Conservation (phyloP, 2,888 invertebrate genomes). For the Drosophila subsilvestris region DNA sequence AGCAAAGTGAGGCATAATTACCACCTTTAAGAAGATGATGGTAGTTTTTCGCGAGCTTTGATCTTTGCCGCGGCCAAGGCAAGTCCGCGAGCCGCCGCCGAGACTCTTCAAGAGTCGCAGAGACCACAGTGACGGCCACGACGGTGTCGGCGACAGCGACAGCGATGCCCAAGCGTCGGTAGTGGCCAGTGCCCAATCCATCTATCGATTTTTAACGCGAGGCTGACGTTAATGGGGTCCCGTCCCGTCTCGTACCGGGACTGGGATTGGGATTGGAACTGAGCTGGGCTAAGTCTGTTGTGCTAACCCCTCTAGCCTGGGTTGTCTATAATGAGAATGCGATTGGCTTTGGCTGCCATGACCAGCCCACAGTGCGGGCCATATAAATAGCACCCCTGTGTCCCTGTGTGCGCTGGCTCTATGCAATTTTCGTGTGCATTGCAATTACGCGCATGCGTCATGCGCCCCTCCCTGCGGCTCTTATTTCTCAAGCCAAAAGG, state of each 20-base stretch:
- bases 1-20: conserved; percentile 80
- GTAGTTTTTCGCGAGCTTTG: conserved; percentile 83
- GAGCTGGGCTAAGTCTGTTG: not conserved
- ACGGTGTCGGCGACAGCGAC: not conserved
- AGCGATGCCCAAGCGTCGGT: conserved; percentile 44
- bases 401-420: conserved; percentile 4
- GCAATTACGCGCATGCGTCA: conserved; percentile 78
- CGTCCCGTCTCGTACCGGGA: conserved; percentile 12
- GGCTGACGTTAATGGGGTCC: conserved; percentile 83
- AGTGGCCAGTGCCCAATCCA: conserved; percentile 78
- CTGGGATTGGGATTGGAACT: conserved; percentile 20
- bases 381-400: conserved; percentile 50
- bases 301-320: conserved; percentile 15
- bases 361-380: conserved; percentile 49
- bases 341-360: conserved; percentile 56
- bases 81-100: conserved; percentile 25
- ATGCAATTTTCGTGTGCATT: conserved; percentile 53
- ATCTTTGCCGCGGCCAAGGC: conserved; percentile 77
- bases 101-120: conserved; percentile 21
- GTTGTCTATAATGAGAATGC: conserved; percentile 82
- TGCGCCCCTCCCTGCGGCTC: conserved; percentile 46
- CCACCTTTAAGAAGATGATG: conserved; percentile 83
- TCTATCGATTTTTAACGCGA: conserved; percentile 84
- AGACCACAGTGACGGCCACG: conserved; percentile 50
- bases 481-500: conserved; percentile 62